Base-by-base conservation (phyloP, 2,888 invertebrate species). In the Esperia sulphurella region DNA sequence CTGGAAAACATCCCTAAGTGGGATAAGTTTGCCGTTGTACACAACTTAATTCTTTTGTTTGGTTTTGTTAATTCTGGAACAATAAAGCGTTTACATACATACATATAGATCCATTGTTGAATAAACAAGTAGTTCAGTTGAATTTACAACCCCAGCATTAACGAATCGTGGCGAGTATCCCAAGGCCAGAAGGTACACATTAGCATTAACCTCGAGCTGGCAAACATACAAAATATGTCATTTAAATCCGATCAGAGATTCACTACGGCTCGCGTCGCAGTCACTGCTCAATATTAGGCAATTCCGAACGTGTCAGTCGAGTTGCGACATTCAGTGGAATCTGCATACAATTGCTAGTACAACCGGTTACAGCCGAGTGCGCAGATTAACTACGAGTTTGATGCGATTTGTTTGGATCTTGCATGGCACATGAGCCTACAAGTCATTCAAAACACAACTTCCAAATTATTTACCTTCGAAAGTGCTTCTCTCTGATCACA, bases 151-250 rank as follows among this genome's bases (percentile, higher is more conserved):
- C 21, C 21, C 33, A 3, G 8, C 8, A 33, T 33, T 33, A 3
- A 10, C 33, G 10, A 4, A 14, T 39, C 39, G 13, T 13, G 14
- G 14, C 14, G 13, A 13, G 14, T 14, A 39, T 1, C 14, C 39
- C 41, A 46, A 46, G 46, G 46, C 21, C 37, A 14, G 10, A 41
- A n/a, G 46, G 33, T 42, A 13, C 29, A 12, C 13, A 41, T 46
- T 42, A 14, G 28, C 37, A 46, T 41, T 7, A 14, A 37, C 46
- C 41, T 46, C 41, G 37, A 4, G 14, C 59, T 52, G 35, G 43
- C 50, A 55, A 58, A 62, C 71, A 66, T 75, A 75, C 75, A 73
- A 78, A n/a, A n/a, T n/a, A 79, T 74, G 65, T 68, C 68, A 52
- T 53, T 55, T 53, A 55, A 58, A 50, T 40, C 46, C 59, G 52